These are phyloP conservation scores for Macrotus californicus DNA, from an alignment of 2,113 vertebrate genomes.

Conservation along the genomic window DNA sequence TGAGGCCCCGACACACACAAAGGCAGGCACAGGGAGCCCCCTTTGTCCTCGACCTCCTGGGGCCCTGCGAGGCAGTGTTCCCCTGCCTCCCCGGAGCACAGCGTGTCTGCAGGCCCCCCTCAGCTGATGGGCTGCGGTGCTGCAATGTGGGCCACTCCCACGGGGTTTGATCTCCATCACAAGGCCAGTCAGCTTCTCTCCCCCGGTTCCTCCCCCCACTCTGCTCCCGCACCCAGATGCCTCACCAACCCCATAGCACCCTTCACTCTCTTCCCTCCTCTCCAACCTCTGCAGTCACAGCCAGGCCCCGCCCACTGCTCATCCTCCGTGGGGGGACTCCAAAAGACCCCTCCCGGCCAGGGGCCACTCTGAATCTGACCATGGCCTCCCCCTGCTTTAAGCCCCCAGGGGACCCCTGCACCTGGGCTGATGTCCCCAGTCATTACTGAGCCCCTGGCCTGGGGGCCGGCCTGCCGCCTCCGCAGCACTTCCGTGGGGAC, in stretches of 20 bases:
- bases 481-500: neutral
- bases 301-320: accelerated
- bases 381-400: neutral
- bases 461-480: neutral
- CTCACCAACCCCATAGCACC: too few species aligned
- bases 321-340: neutral
- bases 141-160: accelerated
- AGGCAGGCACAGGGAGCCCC: neutral
- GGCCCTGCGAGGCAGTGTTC: accelerated
- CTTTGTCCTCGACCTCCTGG: accelerated
- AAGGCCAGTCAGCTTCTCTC: too few species aligned
- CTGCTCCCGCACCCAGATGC: too few species aligned
- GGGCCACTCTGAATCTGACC: accelerated
- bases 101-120: too few species aligned
- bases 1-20: neutral
- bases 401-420: too few species aligned
- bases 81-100: too few species aligned
- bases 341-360: neutral
- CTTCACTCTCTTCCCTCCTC: too few species aligned
- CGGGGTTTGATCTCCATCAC: neutral
- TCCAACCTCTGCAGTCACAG: too few species aligned
- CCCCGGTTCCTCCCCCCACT: neutral
- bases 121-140: neutral
- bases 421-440: neutral
- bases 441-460: neutral